These are phyloP conservation scores for Mechanitis mazaeus DNA, from an alignment of 2,888 invertebrate species.

Conservation along the genomic window DNA sequence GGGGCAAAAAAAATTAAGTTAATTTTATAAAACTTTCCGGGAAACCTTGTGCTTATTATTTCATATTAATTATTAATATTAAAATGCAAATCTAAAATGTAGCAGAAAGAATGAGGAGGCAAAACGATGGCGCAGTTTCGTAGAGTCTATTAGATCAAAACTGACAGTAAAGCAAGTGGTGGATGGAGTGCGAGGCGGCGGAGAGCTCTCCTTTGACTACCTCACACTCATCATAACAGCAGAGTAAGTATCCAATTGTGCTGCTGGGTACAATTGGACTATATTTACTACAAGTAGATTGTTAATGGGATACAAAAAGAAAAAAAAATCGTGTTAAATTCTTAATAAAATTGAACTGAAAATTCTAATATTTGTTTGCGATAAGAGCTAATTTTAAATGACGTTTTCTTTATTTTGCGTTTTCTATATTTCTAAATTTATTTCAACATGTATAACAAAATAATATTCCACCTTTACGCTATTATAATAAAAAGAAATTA, in stretches of 20 bases:
- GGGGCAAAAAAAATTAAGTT: too few species aligned
- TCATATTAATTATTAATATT: not conserved
- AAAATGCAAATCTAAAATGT: slow-evolving; percentile 4
- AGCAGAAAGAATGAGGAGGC: slow-evolving; percentile 72
- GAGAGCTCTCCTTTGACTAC: slow-evolving; percentile 88
- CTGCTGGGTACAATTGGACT: not conserved
- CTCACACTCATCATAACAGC: slow-evolving; percentile 87
- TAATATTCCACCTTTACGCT: too few species aligned
- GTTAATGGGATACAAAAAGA: not conserved
- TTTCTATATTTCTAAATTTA: too few species aligned
- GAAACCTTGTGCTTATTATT: too few species aligned
- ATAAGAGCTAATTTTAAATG: too few species aligned
- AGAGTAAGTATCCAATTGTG: slow-evolving; percentile 77
- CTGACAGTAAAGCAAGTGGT: slow-evolving; percentile 90
- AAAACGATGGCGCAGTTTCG: slow-evolving; percentile 82
- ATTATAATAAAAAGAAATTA: too few species aligned
- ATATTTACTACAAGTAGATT: not conserved
- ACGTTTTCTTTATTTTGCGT: too few species aligned
- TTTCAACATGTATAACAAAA: too few species aligned
- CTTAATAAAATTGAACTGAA: too few species aligned
- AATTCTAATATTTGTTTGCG: too few species aligned
- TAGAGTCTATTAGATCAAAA: slow-evolving; percentile 86
- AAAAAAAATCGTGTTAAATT: too few species aligned
- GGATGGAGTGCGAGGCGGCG: slow-evolving; percentile 85
- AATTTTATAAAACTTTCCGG: too few species aligned